Evolutionary conservation across 2,797 vertebrate species (phyloP).

Genomic region (Macropus fuliginosus): DNA sequence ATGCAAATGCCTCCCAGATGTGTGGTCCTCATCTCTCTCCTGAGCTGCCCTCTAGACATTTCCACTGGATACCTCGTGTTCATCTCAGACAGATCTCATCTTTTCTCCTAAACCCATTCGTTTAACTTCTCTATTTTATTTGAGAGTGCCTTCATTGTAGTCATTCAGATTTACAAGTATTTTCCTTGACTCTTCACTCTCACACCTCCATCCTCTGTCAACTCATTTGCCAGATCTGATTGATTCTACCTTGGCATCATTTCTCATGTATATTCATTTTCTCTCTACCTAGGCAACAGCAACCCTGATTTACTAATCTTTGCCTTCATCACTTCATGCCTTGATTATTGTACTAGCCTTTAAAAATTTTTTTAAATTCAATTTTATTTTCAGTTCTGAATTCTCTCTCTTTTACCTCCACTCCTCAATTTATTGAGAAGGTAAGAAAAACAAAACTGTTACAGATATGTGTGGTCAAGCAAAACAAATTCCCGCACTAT

Average conservation of each 20-base stretch:
- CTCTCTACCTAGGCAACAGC: background rate
- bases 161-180: background rate
- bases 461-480: background rate
- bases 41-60: background rate
- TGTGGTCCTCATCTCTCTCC: background rate
- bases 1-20: background rate
- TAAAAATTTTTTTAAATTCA: background rate
- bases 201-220: background rate
- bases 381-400: background rate
- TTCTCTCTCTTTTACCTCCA: no score
- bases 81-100: background rate
- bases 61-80: background rate
- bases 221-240: background rate
- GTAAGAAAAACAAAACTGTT: background rate
- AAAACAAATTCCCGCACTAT: background rate
- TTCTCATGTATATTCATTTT: background rate
- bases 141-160: background rate
- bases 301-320: background rate
- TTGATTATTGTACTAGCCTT: background rate
- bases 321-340: background rate
- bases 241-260: background rate
- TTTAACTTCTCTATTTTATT: background rate
- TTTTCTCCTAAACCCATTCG: background rate
- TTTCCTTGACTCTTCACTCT: background rate
- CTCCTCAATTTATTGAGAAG: background rate